These are phyloP conservation scores for Sebastes trivittatus DNA, from an alignment of 2,797 vertebrate species.

Conservation along the genomic window DNA sequence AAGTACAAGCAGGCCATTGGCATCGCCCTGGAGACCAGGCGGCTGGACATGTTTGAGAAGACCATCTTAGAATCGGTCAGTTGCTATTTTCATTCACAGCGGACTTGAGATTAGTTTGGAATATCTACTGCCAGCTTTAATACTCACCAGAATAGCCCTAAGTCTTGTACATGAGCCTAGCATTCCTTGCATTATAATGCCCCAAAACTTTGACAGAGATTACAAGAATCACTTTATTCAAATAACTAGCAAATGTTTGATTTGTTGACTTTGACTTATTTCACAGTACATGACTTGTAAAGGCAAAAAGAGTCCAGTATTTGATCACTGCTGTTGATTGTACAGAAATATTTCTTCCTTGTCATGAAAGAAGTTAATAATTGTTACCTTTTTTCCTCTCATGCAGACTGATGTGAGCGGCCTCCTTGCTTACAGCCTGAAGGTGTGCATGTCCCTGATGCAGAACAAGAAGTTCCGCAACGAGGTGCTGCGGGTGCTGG, in stretches of 20 bases:
- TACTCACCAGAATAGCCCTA: background rate
- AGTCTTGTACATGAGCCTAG: background rate
- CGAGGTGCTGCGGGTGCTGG: conserved; percentile 93
- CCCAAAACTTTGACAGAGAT: background rate
- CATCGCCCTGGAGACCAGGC: conserved; percentile 94
- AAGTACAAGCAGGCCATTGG: conserved; percentile 99
- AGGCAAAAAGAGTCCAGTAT: background rate
- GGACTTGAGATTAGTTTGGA: background rate
- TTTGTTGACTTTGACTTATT: background rate
- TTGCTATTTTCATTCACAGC: background rate
- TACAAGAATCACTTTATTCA: background rate
- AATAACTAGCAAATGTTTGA: background rate
- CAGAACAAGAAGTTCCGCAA: conserved; percentile 99
- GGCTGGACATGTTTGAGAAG: conserved; percentile 97
- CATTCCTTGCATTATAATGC: background rate
- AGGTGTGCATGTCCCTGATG: conserved; percentile 99
- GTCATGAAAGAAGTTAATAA: background rate
- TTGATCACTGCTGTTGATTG: background rate
- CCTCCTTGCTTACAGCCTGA: conserved; percentile 96
- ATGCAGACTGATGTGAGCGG: conserved; percentile 94
- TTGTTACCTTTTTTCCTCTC: conserved; percentile 9
- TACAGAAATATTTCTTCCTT: background rate
- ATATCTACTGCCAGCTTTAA: background rate
- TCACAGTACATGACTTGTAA: background rate
- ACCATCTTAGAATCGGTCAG: conserved; percentile 94